Evolutionary conservation across 1,140 invertebrate genomes (phyloP).

Genomic region (Drosophila watanabei): DNA sequence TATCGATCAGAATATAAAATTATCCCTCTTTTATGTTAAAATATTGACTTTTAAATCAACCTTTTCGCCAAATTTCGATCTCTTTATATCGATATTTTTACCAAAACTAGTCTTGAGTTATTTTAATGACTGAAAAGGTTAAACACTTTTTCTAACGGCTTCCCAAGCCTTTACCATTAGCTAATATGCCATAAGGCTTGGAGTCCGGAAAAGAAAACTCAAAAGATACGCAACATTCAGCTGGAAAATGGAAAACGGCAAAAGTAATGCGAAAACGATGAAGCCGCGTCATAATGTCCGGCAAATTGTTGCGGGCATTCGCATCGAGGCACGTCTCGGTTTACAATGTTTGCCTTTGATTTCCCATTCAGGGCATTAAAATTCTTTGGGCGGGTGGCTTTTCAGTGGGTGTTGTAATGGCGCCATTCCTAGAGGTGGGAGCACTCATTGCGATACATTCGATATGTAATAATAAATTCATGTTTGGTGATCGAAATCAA

Average conservation of each 20-base stretch:
- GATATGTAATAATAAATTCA: neutral
- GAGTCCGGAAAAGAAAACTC: slow-evolving; percentile 8
- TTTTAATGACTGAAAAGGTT: neutral
- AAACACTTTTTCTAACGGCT: neutral
- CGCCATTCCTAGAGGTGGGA: slow-evolving; percentile 12
- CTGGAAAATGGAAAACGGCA: slow-evolving; percentile 44
- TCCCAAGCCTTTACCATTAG: neutral
- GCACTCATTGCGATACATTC: neutral
- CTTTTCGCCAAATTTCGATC: neutral
- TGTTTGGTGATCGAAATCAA: neutral
- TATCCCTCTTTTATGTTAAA: neutral
- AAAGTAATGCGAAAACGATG: slow-evolving; percentile 68
- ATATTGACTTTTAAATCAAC: neutral
- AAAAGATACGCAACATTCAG: slow-evolving; percentile 28
- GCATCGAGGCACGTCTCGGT: slow-evolving; percentile 57
- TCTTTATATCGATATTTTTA: neutral
- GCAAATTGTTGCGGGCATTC: slow-evolving; percentile 64
- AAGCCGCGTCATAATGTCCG: slow-evolving; percentile 55
- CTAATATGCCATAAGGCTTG: neutral
- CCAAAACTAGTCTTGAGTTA: neutral
- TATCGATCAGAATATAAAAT: neutral
- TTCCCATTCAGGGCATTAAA: slow-evolving; percentile 43
- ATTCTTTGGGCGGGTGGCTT: slow-evolving; percentile 4
- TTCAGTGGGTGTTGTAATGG: slow-evolving; percentile 6
- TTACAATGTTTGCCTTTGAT: slow-evolving; percentile 53